phyloP scores from a whole-genome alignment of 2,797 vertebrate species.

The Cetoscarus ocellatus region DNA sequence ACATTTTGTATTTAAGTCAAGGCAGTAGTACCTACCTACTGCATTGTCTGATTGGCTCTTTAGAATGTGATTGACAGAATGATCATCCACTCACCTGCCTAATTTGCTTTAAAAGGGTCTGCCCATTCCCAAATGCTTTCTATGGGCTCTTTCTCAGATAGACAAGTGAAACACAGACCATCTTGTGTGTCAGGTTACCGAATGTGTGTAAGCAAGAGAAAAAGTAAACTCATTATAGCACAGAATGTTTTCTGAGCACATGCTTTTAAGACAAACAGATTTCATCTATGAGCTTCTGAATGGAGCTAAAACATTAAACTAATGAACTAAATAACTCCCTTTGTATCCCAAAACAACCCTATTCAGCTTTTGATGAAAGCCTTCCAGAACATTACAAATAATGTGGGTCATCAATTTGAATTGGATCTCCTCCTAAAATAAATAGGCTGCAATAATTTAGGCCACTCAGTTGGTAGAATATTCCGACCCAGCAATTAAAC shows the following conservation, averaged over 20 bases:
- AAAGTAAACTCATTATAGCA: constrained; percentile 14
- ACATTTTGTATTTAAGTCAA: no score
- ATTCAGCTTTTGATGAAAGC: constrained; percentile 35
- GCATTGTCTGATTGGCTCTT: no score
- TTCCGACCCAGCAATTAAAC: constrained; percentile 63
- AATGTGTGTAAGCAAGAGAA: constrained; percentile 12
- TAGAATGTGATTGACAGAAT: no score
- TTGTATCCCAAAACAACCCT: constrained; percentile 30
- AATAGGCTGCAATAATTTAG: constrained; percentile 68
- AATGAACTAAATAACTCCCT: constrained; percentile 37
- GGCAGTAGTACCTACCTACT: no score
- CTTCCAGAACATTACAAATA: constrained; percentile 53
- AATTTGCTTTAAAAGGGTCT: no score
- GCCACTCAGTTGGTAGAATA: constrained; percentile 60
- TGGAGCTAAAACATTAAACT: constrained; percentile 22
- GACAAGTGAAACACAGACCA: no score
- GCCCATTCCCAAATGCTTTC: no score
- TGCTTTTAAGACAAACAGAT: constrained; percentile 5
- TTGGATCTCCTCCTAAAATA: constrained; percentile 65
- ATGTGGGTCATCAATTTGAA: constrained; percentile 65
- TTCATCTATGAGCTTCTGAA: constrained; percentile 26
- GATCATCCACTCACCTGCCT: no score
- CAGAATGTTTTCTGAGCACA: constrained; percentile 28
- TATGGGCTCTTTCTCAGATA: no score
- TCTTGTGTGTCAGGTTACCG: constrained; percentile 12